A percentile compares a stretch with the other conserved stretches of the same genome.
Conservation (phyloP, 1,140 invertebrate genomes). For the Drosophila paulistorum region DNA sequence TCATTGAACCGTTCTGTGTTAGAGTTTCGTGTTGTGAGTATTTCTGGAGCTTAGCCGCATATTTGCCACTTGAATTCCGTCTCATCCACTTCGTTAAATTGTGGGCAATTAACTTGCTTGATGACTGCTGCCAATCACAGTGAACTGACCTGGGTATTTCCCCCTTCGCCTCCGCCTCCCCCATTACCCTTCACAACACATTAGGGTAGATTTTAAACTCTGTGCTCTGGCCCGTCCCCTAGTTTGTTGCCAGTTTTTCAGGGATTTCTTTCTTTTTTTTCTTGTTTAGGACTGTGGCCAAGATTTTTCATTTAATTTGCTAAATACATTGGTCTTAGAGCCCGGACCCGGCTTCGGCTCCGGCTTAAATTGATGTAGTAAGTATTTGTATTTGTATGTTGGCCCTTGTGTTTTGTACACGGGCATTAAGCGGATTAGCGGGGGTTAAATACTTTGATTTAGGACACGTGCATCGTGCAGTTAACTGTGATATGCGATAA, state of each 20-base stretch:
- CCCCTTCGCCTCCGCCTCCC: neutral
- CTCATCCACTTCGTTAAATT: slow-evolving; percentile 59
- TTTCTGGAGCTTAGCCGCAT: slow-evolving; percentile 2
- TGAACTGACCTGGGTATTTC: slow-evolving; percentile 41
- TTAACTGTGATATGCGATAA: slow-evolving; percentile 69
- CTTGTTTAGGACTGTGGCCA: slow-evolving; percentile 22
- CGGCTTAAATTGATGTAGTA: slow-evolving; percentile 22
- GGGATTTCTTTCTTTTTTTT: slow-evolving; percentile 4
- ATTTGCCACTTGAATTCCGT: slow-evolving; percentile 13
- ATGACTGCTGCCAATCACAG: slow-evolving; percentile 78
- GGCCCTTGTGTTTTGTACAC: slow-evolving; percentile 26
- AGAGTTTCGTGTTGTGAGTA: neutral
- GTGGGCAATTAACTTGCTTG: slow-evolving; percentile 78
- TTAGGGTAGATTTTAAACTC: slow-evolving; percentile 48
- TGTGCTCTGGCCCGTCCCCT: neutral
- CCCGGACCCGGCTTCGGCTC: neutral
- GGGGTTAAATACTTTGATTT: slow-evolving; percentile 76
- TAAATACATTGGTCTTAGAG: slow-evolving; percentile 54
- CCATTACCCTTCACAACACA: slow-evolving; percentile 9
- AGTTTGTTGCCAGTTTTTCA: slow-evolving; percentile 22
- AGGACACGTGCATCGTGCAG: slow-evolving; percentile 62
- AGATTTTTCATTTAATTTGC: slow-evolving; percentile 74
- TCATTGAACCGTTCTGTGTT: neutral
- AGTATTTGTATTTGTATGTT: neutral
- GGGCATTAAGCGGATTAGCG: slow-evolving; percentile 73